A percentile compares a stretch with the other conserved stretches of the same genome.
Conservation (phyloP, 2,888 invertebrate species). For the Ommatoiulus sabulosus region DNA sequence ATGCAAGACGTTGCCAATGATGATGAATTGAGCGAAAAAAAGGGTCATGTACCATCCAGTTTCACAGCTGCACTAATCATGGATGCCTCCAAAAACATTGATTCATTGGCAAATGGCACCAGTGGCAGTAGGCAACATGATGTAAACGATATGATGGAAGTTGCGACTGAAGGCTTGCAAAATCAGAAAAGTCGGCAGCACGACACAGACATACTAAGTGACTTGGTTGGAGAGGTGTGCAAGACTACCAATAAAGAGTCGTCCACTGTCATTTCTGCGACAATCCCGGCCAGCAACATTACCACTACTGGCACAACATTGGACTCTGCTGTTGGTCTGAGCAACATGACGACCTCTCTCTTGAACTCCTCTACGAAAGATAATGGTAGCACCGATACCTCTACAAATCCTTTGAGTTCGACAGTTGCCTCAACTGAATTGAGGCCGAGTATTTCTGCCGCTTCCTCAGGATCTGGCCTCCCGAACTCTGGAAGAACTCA, state of each 20-base stretch:
- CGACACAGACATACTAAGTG: slow-evolving; percentile 55
- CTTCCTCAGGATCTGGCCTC: background rate
- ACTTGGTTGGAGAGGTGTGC: slow-evolving; percentile 59
- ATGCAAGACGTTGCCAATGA: slow-evolving; percentile 20
- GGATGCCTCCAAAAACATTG: slow-evolving; percentile 28
- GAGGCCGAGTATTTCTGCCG: background rate
- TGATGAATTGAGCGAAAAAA: slow-evolving; percentile 9
- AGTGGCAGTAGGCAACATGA: background rate
- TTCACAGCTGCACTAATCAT: slow-evolving; percentile 19
- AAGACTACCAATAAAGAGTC: slow-evolving; percentile 14
- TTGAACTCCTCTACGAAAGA: background rate
- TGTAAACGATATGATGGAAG: background rate
- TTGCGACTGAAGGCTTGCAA: background rate
- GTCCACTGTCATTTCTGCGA: background rate
- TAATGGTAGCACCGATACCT: background rate
- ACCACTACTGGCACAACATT: background rate
- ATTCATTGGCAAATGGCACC: background rate
- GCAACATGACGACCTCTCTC: background rate
- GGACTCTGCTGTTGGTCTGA: background rate
- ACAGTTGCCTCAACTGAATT: background rate
- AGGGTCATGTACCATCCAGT: background rate
- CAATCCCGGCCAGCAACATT: background rate
- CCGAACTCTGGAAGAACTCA: background rate
- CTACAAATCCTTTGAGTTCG: background rate
- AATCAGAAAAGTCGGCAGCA: background rate